These are phyloP conservation scores for Andinoacara biseriatus DNA, from an alignment of 2,113 vertebrate genomes.

Conservation along the genomic window DNA sequence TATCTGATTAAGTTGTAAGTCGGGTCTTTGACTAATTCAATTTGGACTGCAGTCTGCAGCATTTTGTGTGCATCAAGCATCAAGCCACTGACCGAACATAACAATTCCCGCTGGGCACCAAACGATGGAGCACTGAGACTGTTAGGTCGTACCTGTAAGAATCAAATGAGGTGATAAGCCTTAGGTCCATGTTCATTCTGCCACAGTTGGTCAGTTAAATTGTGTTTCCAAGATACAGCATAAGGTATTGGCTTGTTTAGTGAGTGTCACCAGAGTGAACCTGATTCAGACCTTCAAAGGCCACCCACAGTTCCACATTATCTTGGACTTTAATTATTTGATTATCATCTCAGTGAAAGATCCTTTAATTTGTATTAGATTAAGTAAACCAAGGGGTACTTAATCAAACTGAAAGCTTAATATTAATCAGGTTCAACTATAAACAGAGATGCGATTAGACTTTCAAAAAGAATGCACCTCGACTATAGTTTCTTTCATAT, in stretches of 20 bases:
- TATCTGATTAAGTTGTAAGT: constrained; percentile 80
- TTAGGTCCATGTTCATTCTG: neutral
- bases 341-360: constrained; percentile 28
- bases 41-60: constrained; percentile 63
- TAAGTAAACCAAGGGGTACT: constrained; percentile 13
- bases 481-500: neutral
- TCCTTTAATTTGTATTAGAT: constrained; percentile 27
- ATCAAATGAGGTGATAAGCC: constrained; percentile 19
- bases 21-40: constrained; percentile 76
- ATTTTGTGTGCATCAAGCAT: constrained; percentile 56
- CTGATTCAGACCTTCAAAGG: constrained; percentile 16
- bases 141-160: constrained; percentile 24
- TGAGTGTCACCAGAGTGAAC: constrained; percentile 5
- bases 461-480: neutral
- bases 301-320: constrained; percentile 13
- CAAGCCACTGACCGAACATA: constrained; percentile 56
- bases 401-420: constrained; percentile 24
- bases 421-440: constrained; percentile 16
- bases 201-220: constrained; percentile 25
- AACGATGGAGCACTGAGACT: constrained; percentile 24
- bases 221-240: constrained; percentile 9
- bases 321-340: constrained; percentile 33
- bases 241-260: constrained; percentile 19
- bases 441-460: constrained; percentile 2
- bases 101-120: constrained; percentile 34